Evolutionary conservation across 2,113 vertebrate species (phyloP), one percentile per base, ranked within the genome.

Genomic region (Castor canadensis): DNA sequence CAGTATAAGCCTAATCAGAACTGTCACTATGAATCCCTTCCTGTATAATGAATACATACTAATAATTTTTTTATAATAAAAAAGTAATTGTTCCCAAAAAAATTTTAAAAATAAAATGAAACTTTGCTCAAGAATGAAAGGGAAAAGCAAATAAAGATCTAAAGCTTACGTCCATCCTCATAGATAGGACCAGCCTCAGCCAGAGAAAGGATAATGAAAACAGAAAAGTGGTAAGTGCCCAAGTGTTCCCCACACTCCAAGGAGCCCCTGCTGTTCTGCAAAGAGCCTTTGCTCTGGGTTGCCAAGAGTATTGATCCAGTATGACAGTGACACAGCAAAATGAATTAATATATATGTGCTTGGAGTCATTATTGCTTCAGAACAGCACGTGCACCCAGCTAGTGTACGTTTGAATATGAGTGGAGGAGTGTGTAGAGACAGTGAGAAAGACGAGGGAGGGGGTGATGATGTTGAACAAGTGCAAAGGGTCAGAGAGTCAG

Each of bases 271-370:
- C 82, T 75, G 7, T 24, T 93, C 69, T 69, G 43, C 80, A 76
- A 52, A 72, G 69, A 60, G 72, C 58, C 76, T 96, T 80, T 26
- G n/a, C 87, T 86, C 95, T 91, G 97, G 96, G 93, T 69, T 40
- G 96, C 94, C 93, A 95, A 58, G 58, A 82, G 66, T 90, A 96
- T 90, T 85, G 96, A 97, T 96, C 92, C 45, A 81, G 52, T 6
- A 89, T 97, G 96, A 93, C 80, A 67, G 95, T 97, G 97, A 98
- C 80, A 67, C 85, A 94, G 97, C 96, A 98, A 91, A 95, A 96
- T 71, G 91, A 96, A 96, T 80, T 79, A 87, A 91, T 69, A 97
- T 91, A 86, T 45, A 75, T 71, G 79, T 85, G 83, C 85, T 81
- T 72, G 13, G 92, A 91, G 82, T 67, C 90, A 80, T 93, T 71